Base-by-base conservation (phyloP, 1,140 invertebrate genomes). In the Daktulosphaira vitifoliae region DNA sequence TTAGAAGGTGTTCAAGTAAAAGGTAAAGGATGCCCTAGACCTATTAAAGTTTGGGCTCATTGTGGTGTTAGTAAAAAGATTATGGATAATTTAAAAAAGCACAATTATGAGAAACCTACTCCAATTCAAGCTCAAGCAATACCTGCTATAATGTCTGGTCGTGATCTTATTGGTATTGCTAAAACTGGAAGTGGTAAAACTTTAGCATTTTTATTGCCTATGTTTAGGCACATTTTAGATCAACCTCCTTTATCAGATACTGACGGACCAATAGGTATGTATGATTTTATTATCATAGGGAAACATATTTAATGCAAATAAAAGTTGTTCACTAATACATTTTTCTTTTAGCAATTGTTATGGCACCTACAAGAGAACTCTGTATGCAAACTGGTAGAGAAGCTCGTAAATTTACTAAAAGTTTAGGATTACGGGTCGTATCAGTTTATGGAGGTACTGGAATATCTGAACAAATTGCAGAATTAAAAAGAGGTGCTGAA, bases 131-230 rank as follows among this genome's bases (percentile, higher is more conserved):
- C 90, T 50, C 96, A 99, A 78, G 95, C 95, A 9, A 94, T 99
- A 74, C 96, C 96, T 25, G 90, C 93, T n/a, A 92, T 99, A 68
- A 98, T 99, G 95, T 95, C 89, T 65, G 86, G 87, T 20, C 74
- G 95, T 62, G 96, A 99, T 80, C 79, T 99, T 33, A 99, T 99
- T 73, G 96, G 96, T 65, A 99, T 99, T 73, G 97, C 97, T 6
- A 99, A 99, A 80, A 99, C 97, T 22, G 96, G 95, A 69, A 97
- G 92, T 74, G 97, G 97, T 13, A 99, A 99, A 79, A 99, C 97
- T 1, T 75, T 99, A 20, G 96, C 96, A 0, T 99, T 99, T 76
- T 82, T 99, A 15, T 75, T 99, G 48, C 97, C 97, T 2, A 96
- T 99, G 94, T 96, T 99, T 74, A 80, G 97, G 51, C 97, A 99